phyloP scores from a whole-genome alignment of 2,113 vertebrate genomes.

The Eulemur rufifrons region DNA sequence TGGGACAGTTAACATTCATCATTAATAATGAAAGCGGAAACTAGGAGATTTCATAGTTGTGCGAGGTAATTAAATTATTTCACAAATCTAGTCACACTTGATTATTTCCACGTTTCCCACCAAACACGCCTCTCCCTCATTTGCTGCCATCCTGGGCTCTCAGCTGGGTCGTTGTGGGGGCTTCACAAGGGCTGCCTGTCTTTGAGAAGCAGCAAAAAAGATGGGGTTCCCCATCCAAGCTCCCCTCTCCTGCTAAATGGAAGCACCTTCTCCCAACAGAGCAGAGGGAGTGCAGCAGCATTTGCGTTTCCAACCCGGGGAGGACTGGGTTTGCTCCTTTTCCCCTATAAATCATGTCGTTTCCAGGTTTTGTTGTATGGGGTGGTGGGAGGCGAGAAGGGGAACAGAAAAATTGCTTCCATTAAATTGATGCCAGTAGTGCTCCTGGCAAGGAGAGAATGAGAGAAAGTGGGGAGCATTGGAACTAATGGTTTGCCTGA shows the following conservation, averaged over 20 bases:
- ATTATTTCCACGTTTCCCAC: conserved; percentile 11
- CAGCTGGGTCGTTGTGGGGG: not conserved
- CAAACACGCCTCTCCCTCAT: not conserved
- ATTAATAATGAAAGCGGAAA: conserved; percentile 23
- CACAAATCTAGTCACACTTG: not conserved
- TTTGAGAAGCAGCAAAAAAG: not conserved
- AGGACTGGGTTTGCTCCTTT: not conserved
- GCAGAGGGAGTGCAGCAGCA: too few relatives aligned
- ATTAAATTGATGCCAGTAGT: not conserved
- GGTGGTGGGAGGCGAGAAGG: not conserved
- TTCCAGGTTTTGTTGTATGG: not conserved
- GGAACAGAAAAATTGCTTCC: not conserved
- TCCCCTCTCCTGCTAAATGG: not conserved
- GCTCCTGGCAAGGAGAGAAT: not conserved
- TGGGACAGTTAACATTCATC: conserved; percentile 36
- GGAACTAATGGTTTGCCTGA: not conserved
- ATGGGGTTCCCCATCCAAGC: not conserved
- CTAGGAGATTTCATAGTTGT: not conserved
- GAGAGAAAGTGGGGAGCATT: not conserved
- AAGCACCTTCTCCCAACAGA: not conserved
- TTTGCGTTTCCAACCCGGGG: not conserved
- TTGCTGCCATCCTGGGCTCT: not conserved
- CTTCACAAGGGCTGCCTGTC: not conserved
- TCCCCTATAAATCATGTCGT: not conserved
- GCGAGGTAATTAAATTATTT: not conserved